Base-by-base conservation (phyloP, 2,797 vertebrate genomes). In the Rhyacichthys aspro region DNA sequence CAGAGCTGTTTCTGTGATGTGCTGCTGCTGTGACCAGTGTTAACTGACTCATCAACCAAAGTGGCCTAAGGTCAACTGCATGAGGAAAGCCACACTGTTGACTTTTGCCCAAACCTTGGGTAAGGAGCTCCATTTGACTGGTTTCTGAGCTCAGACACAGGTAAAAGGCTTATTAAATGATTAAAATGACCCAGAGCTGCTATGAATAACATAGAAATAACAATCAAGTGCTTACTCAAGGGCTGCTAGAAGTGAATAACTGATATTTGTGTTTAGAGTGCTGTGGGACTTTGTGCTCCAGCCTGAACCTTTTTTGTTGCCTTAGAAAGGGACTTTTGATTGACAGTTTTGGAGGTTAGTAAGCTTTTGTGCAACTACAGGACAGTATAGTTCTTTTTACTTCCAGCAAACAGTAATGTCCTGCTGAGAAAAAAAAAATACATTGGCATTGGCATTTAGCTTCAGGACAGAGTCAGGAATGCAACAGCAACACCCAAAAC, bases 121-220 rank as follows among this genome's bases (percentile, higher is more conserved):
- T 28, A 28, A 28, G 23, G 23, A 28, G 23, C 23, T 28, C 23
- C 4, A 6, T 28, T 28, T 28, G 23, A 28, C 23, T 28, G 23
- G 10, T 10, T 45, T 49, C 41, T 11, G 16, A 38, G 19, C 19
- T 55, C 28, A 38, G 28, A 8, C 38, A 11, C 4, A 15, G 8
- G 9, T 8, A 2, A 28, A 11, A 37, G 37, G 36, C 50, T 53
- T 43, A 16, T 38, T 23, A 34, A 34, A 28, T 17, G 45, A 45
- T 57, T 50, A 46, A 49, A 44, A 56, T 50, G 11, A 49, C 12
- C 16, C 48, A 28, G 16, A 34, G 42, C 28, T 18, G 42, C 39
- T 39, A 23, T 37, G 60, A 53, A 59, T 55, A 18, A 50, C 14
- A 52, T 3, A 5, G 19, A 12, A 59, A 37, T 18, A 37, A 36